Percentiles rank a stretch among this genome's conserved stretches.
Evolutionary conservation across 1,140 invertebrate genomes (phyloP).

Genomic region (Drosophila insularis): DNA sequence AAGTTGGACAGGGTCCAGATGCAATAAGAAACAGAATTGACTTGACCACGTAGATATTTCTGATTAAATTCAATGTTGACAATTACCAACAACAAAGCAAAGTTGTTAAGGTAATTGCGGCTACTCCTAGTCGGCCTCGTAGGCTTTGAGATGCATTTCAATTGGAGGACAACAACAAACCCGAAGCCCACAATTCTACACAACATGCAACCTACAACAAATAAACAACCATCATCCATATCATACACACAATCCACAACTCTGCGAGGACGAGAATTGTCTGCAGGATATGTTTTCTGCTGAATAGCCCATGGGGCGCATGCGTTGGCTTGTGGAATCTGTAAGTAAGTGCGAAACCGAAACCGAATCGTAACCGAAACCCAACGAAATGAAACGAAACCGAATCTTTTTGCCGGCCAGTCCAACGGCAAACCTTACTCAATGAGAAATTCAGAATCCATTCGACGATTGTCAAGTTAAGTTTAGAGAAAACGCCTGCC

Average conservation of each 20-base stretch:
- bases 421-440: slow-evolving; percentile 66
- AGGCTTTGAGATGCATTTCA: slow-evolving; percentile 68
- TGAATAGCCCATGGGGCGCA: slow-evolving; percentile 53
- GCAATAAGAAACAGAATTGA: not conserved
- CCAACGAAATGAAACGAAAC: slow-evolving; percentile 27
- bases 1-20: not conserved
- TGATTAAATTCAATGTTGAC: slow-evolving; percentile 73
- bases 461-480: slow-evolving; percentile 78
- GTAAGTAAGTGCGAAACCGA: slow-evolving; percentile 27
- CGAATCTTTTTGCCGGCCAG: slow-evolving; percentile 29
- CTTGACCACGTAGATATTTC: slow-evolving; percentile 60
- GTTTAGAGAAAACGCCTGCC: slow-evolving; percentile 59
- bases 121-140: slow-evolving; percentile 24
- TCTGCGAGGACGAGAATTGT: not conserved
- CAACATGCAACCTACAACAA: not conserved
- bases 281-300: slow-evolving; percentile 38
- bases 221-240: not conserved
- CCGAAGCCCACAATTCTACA: not conserved
- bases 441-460: slow-evolving; percentile 81
- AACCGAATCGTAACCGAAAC: slow-evolving; percentile 22
- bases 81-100: slow-evolving; percentile 46
- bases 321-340: slow-evolving; percentile 72
- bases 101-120: slow-evolving; percentile 71
- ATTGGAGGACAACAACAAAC: slow-evolving; percentile 35
- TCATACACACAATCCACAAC: not conserved